Percentiles rank a stretch among this genome's conserved stretches.
phyloP scores from a whole-genome alignment of 2,888 invertebrate species.

The Lumbricus terrestris region DNA sequence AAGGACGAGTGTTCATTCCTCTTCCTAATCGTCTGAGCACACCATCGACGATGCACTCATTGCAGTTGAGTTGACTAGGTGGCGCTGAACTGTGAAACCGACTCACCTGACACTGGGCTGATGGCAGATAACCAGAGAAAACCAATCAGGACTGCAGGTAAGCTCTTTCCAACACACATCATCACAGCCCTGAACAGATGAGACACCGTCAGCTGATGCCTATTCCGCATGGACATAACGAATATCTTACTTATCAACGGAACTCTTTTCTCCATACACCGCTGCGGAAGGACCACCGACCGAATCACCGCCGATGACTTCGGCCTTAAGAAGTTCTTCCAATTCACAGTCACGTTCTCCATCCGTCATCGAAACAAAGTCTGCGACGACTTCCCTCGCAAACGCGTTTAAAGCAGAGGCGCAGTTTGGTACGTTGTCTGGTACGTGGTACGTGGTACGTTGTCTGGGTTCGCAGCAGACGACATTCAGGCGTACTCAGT shows the following conservation, averaged over 20 bases:
- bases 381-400: neutral
- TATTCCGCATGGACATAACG: neutral
- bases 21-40: too few relatives aligned
- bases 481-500: neutral
- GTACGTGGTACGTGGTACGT: too few relatives aligned
- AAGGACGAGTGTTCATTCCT: too few relatives aligned
- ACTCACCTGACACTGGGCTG: neutral
- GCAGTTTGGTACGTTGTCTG: neutral
- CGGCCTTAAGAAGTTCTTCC: neutral
- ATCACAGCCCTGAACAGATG: neutral
- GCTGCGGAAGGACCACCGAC: neutral
- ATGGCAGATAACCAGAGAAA: neutral
- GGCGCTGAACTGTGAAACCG: neutral
- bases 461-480: neutral
- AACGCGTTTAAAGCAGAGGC: neutral
- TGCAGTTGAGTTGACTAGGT: too few relatives aligned
- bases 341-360: conserved; percentile 3
- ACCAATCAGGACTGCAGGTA: neutral
- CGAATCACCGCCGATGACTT: neutral
- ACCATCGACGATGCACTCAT: too few relatives aligned
- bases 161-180: neutral
- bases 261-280: neutral
- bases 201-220: neutral
- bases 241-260: neutral
- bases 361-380: neutral